Evolutionary conservation across 2,797 vertebrate genomes (phyloP).

Genomic region (Coilia nasus): DNA sequence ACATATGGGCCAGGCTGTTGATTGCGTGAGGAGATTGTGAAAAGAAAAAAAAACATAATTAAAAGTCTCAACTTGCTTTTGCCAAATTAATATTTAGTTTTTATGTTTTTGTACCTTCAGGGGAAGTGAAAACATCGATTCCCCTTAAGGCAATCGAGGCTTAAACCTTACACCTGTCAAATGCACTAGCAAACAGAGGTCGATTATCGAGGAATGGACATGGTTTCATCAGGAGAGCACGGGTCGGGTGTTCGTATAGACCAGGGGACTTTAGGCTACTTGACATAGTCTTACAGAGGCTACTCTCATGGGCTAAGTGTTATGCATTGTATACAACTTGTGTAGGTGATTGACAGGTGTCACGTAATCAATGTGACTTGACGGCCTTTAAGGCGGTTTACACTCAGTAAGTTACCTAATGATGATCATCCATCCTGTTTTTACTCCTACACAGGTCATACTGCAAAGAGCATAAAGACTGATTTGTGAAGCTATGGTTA

Average conservation of each 20-base stretch:
- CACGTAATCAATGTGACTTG: not conserved
- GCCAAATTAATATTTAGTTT: constrained; percentile 36
- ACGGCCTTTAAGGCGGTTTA: not conserved
- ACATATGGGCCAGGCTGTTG: not conserved
- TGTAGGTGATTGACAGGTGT: not conserved
- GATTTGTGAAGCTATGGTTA: not conserved
- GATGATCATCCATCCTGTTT: not conserved
- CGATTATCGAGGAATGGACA: constrained; percentile 13
- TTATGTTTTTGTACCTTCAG: constrained; percentile 35
- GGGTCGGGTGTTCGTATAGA: not conserved
- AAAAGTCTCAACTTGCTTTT: constrained; percentile 4
- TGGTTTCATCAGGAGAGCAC: constrained; percentile 5
- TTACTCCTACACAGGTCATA: not conserved
- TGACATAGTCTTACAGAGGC: not conserved
- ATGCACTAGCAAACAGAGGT: constrained; percentile 27
- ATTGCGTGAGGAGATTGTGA: not conserved
- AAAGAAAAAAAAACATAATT: not conserved
- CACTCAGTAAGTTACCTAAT: not conserved
- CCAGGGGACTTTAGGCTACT: not conserved
- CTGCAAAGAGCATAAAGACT: not conserved
- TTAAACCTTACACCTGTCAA: constrained; percentile 36
- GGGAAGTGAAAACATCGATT: constrained; percentile 39
- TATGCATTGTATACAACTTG: not conserved
- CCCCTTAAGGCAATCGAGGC: constrained; percentile 33
- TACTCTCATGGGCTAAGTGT: not conserved